phyloP scores from a whole-genome alignment of 2,888 invertebrate species.

The Orthonevra nobilis region DNA sequence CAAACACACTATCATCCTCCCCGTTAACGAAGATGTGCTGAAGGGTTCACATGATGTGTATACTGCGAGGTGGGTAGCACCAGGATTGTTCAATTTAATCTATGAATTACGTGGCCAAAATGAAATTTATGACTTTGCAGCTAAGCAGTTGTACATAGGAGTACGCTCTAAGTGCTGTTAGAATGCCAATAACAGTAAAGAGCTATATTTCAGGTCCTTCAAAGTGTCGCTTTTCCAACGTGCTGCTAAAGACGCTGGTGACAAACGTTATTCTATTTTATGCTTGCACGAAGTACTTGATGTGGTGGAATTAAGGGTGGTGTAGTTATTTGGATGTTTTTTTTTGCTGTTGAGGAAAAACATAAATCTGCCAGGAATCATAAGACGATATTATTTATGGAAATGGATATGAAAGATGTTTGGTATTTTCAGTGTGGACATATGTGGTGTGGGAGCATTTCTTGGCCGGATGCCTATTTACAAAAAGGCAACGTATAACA shows the following conservation, averaged over 20 bases:
- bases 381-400: constrained; percentile 62
- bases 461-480: too few relatives aligned
- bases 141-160: constrained; percentile 15
- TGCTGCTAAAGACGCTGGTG: constrained; percentile 1
- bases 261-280: constrained; percentile 19
- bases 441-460: too few relatives aligned
- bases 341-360: constrained; percentile 34
- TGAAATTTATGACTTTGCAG: constrained; percentile 52
- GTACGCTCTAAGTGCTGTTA: constrained; percentile 9
- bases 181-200: constrained; percentile 35
- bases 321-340: constrained; percentile 10
- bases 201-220: constrained; percentile 33
- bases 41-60: not conserved
- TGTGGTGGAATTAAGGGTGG: not conserved
- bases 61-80: too few relatives aligned
- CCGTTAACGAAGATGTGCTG: not conserved
- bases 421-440: too few relatives aligned
- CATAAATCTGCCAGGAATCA: constrained; percentile 61
- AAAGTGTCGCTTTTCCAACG: constrained; percentile 36
- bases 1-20: not conserved
- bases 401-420: constrained; percentile 24
- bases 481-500: too few relatives aligned
- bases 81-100: constrained; percentile 52
- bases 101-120: constrained; percentile 53
- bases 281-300: too few relatives aligned